Evolutionary conservation across 2,113 vertebrate species (phyloP).

Genomic region (Ceyx cyanopectus): DNA sequence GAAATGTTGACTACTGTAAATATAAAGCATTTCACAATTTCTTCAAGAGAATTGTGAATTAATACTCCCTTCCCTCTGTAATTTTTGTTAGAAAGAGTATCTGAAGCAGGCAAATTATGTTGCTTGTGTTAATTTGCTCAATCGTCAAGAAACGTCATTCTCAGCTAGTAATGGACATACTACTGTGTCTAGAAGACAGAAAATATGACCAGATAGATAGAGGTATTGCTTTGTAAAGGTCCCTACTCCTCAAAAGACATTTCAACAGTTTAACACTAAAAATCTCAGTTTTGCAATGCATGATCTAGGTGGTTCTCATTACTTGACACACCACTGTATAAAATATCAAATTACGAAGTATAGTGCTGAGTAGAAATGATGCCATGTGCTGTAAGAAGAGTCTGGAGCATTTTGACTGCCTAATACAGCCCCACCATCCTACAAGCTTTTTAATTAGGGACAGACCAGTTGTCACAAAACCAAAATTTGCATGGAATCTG

Average conservation of each 20-base stretch:
- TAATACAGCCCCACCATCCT: not conserved
- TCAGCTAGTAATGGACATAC: not conserved
- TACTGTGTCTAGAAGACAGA: not conserved
- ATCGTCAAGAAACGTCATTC: not conserved
- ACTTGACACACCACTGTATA: not conserved
- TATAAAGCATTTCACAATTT: not conserved
- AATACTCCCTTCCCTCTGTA: not conserved
- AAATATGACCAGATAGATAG: not conserved
- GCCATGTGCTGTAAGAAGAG: not conserved
- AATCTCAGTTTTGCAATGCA: not conserved
- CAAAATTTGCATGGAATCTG: not conserved
- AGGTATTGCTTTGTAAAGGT: not conserved
- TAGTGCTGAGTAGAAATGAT: not conserved
- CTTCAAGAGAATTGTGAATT: not conserved
- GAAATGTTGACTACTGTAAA: not conserved
- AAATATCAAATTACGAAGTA: not conserved
- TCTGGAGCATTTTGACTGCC: not conserved
- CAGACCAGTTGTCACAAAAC: not conserved
- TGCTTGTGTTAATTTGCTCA: not conserved
- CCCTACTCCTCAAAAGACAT: not conserved
- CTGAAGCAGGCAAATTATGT: not conserved
- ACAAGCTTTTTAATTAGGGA: not conserved
- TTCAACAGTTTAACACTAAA: not conserved
- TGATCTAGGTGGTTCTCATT: not conserved
- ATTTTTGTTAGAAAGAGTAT: not conserved